Percentiles rank a stretch among this genome's conserved stretches.
Conservation (phyloP, 2,113 vertebrate genomes). For the Salvelinus namaycush region DNA sequence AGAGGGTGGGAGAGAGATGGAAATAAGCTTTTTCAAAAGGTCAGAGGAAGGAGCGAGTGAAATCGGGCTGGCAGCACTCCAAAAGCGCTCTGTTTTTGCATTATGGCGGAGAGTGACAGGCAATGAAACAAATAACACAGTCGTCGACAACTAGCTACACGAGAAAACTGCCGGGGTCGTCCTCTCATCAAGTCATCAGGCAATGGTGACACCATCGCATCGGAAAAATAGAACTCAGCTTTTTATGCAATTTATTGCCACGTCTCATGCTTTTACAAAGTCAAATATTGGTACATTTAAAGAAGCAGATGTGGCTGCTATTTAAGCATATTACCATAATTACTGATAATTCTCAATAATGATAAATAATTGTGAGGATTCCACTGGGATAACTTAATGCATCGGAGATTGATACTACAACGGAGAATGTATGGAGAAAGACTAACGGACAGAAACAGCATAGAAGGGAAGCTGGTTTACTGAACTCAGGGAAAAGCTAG, state of each 20-base stretch:
- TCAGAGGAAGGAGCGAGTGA: constrained; percentile 42
- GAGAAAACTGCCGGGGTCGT: constrained; percentile 26
- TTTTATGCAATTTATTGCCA: constrained; percentile 5
- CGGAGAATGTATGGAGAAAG: not conserved
- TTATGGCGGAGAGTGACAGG: constrained; percentile 23
- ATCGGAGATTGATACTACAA: constrained; percentile 30
- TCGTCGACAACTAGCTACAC: constrained; percentile 6
- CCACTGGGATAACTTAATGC: constrained; percentile 18
- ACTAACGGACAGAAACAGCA: not conserved
- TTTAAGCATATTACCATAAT: constrained; percentile 16
- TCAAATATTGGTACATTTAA: constrained; percentile 7
- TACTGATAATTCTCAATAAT: constrained; percentile 47
- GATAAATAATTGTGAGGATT: constrained; percentile 36
- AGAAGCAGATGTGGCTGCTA: not conserved
- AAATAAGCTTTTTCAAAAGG: constrained; percentile 56
- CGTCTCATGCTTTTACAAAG: not conserved
- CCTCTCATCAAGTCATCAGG: constrained; percentile 17
- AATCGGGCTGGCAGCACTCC: not conserved
- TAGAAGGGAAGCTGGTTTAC: no score
- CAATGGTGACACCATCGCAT: not conserved
- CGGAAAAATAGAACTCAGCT: constrained; percentile 5
- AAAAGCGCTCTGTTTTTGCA: not conserved
- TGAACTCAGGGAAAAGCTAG: no score
- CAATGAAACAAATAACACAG: constrained; percentile 37
- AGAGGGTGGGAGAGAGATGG: constrained; percentile 28